Evolutionary conservation across 2,888 invertebrate genomes (phyloP).

Genomic region (Calliopum simillimum): DNA sequence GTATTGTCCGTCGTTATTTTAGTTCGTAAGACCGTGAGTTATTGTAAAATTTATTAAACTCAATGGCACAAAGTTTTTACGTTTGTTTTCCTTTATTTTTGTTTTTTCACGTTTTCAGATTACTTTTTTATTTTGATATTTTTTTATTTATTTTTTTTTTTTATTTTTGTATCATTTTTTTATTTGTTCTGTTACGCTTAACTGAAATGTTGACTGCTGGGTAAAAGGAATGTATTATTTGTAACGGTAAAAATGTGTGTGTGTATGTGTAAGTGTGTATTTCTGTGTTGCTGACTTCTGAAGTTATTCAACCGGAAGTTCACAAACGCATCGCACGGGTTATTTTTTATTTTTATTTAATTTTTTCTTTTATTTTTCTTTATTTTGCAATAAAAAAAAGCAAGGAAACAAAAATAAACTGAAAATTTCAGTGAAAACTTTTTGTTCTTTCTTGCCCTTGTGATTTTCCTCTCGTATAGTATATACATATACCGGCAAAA

Average conservation of each 20-base stretch:
- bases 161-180: not conserved
- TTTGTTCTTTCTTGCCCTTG: not conserved
- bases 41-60: too few species aligned
- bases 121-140: not conserved
- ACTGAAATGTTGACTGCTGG: not conserved
- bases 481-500: slow-evolving; percentile 15
- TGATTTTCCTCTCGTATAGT: too few species aligned
- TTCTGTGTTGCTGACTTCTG: slow-evolving; percentile 42
- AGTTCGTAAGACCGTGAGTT: too few species aligned
- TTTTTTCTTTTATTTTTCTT: slow-evolving; percentile 33
- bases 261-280: slow-evolving; percentile 23
- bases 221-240: too few species aligned
- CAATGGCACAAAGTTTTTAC: too few species aligned
- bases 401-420: slow-evolving; percentile 32
- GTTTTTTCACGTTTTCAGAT: not conserved
- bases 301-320: slow-evolving; percentile 64
- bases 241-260: not conserved
- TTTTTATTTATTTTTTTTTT: slow-evolving; percentile 8
- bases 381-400: slow-evolving; percentile 42
- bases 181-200: not conserved
- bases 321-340: slow-evolving; percentile 48
- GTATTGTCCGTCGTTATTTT: slow-evolving; percentile 19
- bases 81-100: too few species aligned
- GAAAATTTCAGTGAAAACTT: slow-evolving; percentile 13
- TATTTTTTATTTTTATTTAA: slow-evolving; percentile 29